phyloP scores from a whole-genome alignment of 2,888 invertebrate genomes.

The Drepanosiphum platanoidis region DNA sequence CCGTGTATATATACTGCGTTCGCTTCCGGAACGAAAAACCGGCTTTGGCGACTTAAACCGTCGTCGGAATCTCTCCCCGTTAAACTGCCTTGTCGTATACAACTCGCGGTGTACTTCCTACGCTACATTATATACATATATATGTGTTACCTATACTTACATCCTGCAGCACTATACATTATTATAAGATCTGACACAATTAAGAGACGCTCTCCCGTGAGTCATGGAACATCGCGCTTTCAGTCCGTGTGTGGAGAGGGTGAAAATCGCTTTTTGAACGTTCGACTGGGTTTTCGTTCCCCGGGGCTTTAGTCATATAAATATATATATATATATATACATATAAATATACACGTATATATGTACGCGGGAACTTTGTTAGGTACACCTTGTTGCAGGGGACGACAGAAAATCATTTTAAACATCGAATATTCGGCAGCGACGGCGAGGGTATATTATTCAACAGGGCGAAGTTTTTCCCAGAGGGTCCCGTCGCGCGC shows the following conservation, averaged over 20 bases:
- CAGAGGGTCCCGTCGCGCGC: constrained; percentile 56
- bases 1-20: too few relatives aligned
- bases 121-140: too few relatives aligned
- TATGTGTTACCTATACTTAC: too few relatives aligned
- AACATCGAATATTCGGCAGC: constrained; percentile 54
- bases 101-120: constrained; percentile 5
- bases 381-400: constrained; percentile 61
- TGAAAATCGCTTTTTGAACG: constrained; percentile 62
- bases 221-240: constrained; percentile 53
- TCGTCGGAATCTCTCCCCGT: constrained; percentile 29
- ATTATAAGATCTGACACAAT: constrained; percentile 57
- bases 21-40: constrained; percentile 51
- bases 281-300: constrained; percentile 54
- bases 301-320: constrained; percentile 43
- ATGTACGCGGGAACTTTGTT: constrained; percentile 54
- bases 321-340: too few relatives aligned
- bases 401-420: constrained; percentile 62
- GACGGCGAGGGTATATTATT: constrained; percentile 61
- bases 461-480: constrained; percentile 60
- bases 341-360: too few relatives aligned
- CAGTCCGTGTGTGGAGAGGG: constrained; percentile 43
- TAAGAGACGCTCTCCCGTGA: constrained; percentile 50
- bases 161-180: neutral
- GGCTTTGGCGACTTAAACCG: constrained; percentile 17
- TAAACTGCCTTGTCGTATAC: constrained; percentile 33